Base-by-base conservation (phyloP, 2,113 vertebrate genomes). In the Diphyllodes magnificus region DNA sequence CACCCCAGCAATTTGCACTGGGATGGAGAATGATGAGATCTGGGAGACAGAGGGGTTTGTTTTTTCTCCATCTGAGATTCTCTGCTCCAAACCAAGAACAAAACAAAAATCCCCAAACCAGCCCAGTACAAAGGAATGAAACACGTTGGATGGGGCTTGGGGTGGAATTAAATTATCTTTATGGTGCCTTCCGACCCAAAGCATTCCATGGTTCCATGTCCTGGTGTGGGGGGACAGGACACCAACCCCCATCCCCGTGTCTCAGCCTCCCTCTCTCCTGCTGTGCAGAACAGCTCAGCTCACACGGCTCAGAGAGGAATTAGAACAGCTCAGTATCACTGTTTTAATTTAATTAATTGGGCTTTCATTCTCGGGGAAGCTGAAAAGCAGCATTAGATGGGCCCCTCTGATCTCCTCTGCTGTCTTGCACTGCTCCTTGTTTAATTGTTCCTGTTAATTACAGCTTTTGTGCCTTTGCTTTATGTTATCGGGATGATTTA, bases 341-440 rank as follows among this genome's bases (percentile, higher is more conserved):
- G 49, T 82, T 94, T 95, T 92, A 92, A 96, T 96, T 95, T 93
- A 95, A 96, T 96, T 96, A 96, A 95, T 95, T 86, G 66, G 54
- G 54, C 79, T 94, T 96, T 85, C 66, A 57, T 76, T 91, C 79
- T 47, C 50, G 9, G 28, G 19, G 17, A 90, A 69, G 90, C 87
- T 78, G 65, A 49, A 84, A 91, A 85, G 53, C 78, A 90, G 84
- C 84, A 84, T 94, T 90, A 90, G 85, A 80, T 30, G 45, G 49
- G 66, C 22, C 59, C 76, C 53, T 96, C 70, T 94, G 85, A 94
- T 76, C 88, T 51, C 6, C 85, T 82, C 78, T 65, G 73, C 66
- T 80, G 86, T 11, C 82, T 90, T 69, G 73, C 7, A 3, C 57
- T 39, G 42, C 45, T 31, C 54, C 59, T 77, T 11, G 18, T 66